Conservation (phyloP, 2,888 invertebrate genomes). For the Antitype chi region DNA sequence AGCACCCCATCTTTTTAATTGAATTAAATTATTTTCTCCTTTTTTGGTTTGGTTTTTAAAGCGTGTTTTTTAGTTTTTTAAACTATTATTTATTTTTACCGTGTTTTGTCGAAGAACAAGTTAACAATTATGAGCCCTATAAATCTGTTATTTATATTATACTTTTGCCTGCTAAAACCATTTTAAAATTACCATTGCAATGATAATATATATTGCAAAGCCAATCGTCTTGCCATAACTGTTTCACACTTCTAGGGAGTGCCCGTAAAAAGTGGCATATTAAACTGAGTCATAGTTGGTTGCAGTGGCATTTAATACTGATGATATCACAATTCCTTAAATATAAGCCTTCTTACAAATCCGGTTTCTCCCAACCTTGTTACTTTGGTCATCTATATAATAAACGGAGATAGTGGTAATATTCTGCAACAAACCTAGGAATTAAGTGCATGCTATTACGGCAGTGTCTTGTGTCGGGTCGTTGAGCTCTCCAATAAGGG, state of each 20-base stretch:
- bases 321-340: constrained; percentile 24
- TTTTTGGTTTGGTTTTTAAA: no score
- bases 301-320: not conserved
- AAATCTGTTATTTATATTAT: no score
- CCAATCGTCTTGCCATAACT: not conserved
- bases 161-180: not conserved
- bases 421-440: not conserved
- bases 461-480: not conserved
- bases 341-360: not conserved
- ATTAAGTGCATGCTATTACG: not conserved
- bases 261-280: not conserved
- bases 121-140: not conserved
- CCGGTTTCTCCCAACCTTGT: not conserved
- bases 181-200: no score
- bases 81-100: no score
- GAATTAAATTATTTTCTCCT: no score
- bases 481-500: constrained; percentile 28
- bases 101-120: not conserved
- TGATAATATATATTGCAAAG: no score
- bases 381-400: not conserved
- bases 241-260: not conserved
- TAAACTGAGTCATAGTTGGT: not conserved
- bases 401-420: not conserved
- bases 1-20: no score
- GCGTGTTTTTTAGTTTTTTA: no score